Conservation (phyloP, 2,888 invertebrate genomes). For the Tiliacea citrago region DNA sequence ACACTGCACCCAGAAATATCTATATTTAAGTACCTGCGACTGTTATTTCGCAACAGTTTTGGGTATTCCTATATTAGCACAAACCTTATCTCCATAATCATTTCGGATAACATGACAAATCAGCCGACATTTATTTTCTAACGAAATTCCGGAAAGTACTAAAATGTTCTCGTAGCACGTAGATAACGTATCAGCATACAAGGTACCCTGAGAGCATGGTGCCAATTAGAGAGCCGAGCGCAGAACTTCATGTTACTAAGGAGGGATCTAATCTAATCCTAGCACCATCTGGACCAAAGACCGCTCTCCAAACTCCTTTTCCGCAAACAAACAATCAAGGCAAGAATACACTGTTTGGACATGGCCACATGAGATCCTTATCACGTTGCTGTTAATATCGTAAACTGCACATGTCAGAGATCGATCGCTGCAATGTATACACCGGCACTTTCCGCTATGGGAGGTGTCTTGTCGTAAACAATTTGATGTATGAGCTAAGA, state of each 20-base stretch:
- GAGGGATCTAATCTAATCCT: background rate
- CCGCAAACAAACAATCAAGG: constrained; percentile 6
- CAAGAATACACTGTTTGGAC: constrained; percentile 26
- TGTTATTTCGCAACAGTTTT: too few species aligned
- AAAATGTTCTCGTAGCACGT: background rate
- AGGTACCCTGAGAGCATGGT: background rate
- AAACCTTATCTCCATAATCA: constrained; percentile 14
- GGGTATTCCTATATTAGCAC: background rate
- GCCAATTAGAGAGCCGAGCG: background rate
- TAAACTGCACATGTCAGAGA: constrained; percentile 65
- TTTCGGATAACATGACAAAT: background rate
- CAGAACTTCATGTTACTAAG: background rate
- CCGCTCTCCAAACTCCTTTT: background rate
- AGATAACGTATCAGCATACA: constrained; percentile 7
- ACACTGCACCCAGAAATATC: too few species aligned
- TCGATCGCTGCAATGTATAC: constrained; percentile 60
- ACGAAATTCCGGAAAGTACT: background rate
- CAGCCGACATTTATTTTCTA: background rate
- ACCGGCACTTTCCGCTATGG: constrained; percentile 64
- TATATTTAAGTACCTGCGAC: too few species aligned
- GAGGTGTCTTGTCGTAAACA: constrained; percentile 53
- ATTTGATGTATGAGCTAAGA: constrained; percentile 51
- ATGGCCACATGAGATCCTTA: constrained; percentile 21
- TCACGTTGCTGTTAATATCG: constrained; percentile 39
- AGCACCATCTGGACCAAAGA: background rate